A percentile compares a stretch with the other conserved stretches of the same genome.
Evolutionary conservation across 2,797 vertebrate genomes (phyloP).

Genomic region (Gastrophryne carolinensis): DNA sequence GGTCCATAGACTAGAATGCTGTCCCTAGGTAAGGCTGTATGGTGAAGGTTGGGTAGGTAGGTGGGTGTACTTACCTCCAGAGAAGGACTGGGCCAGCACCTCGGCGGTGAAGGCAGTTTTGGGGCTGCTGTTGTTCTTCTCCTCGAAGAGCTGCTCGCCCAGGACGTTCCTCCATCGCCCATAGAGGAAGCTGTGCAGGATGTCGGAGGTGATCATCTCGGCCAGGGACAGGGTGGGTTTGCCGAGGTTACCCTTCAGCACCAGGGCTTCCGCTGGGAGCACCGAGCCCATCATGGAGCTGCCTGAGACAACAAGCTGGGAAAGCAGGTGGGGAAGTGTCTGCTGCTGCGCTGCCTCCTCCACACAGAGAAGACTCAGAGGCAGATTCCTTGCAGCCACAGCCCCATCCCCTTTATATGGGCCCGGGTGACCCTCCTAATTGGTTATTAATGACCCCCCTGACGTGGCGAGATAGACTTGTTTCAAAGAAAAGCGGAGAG

Average conservation of each 20-base stretch:
- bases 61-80: slow-evolving; percentile 77
- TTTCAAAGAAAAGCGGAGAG: slow-evolving; percentile 57
- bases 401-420: slow-evolving; percentile 78
- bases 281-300: slow-evolving; percentile 88
- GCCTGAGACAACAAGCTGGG: neutral
- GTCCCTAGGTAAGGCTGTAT: neutral
- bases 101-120: slow-evolving; percentile 95
- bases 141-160: slow-evolving; percentile 88
- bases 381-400: slow-evolving; percentile 61
- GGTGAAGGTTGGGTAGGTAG: neutral
- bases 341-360: slow-evolving; percentile 28
- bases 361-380: slow-evolving; percentile 32
- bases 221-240: slow-evolving; percentile 82
- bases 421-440: slow-evolving; percentile 88
- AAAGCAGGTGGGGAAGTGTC: no score
- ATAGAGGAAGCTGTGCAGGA: slow-evolving; percentile 97
- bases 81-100: slow-evolving; percentile 93
- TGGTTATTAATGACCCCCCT: slow-evolving; percentile 96
- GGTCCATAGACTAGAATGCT: neutral
- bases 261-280: slow-evolving; percentile 84
- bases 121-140: slow-evolving; percentile 77
- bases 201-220: slow-evolving; percentile 97
- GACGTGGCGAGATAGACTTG: slow-evolving; percentile 74
- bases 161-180: slow-evolving; percentile 94
- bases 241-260: slow-evolving; percentile 88